Conservation (phyloP, 2,797 vertebrate species). For the Epinephelus malabaricus region DNA sequence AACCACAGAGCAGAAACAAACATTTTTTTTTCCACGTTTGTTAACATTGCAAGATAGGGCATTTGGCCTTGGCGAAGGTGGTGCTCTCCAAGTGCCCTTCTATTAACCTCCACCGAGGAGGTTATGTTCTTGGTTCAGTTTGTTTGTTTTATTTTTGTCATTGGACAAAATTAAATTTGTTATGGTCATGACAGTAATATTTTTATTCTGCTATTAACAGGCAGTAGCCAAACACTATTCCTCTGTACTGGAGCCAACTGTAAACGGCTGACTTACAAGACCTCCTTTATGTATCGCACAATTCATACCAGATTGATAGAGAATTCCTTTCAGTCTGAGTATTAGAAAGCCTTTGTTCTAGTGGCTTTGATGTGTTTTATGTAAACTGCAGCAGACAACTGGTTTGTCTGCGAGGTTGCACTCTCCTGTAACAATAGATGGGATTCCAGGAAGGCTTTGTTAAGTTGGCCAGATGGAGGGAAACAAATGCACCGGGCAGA, state of each 20-base stretch:
- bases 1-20: too few species aligned
- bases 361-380: conserved; percentile 70
- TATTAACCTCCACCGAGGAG: too few species aligned
- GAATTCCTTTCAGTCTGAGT: conserved; percentile 67
- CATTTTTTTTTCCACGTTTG: too few species aligned
- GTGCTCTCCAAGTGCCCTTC: too few species aligned
- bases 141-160: conserved; percentile 1
- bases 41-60: too few species aligned
- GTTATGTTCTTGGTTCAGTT: too few species aligned
- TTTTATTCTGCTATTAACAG: conserved; percentile 35
- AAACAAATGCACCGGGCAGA: conserved; percentile 38
- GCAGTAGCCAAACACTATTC: conserved; percentile 32
- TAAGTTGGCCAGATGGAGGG: conserved; percentile 46
- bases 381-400: conserved; percentile 64
- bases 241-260: conserved; percentile 13
- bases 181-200: not conserved
- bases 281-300: conserved; percentile 52
- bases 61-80: too few species aligned
- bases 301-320: conserved; percentile 70
- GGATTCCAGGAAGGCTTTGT: conserved; percentile 55
- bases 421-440: conserved; percentile 55
- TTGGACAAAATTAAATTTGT: conserved; percentile 5
- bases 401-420: conserved; percentile 52
- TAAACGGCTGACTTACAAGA: conserved; percentile 40
- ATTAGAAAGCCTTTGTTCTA: conserved; percentile 69